These are phyloP conservation scores for Drosophila pachea DNA, from an alignment of 1,140 invertebrate genomes.

Conservation along the genomic window DNA sequence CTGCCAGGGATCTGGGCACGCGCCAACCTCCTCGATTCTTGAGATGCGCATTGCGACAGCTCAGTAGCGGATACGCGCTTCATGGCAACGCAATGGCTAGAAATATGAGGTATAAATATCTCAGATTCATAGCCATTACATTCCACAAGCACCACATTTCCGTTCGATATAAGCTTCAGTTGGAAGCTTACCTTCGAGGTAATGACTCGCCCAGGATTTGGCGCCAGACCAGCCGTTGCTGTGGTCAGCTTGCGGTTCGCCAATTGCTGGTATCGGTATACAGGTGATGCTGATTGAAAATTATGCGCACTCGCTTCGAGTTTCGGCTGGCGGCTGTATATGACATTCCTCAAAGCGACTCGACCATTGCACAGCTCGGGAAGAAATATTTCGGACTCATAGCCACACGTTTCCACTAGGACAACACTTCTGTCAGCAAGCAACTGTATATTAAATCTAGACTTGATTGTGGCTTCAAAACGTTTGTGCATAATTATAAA, in stretches of 20 bases:
- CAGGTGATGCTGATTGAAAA: not conserved
- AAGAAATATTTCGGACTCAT: constrained; percentile 51
- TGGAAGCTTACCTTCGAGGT: not conserved
- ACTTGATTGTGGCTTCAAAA: too few species aligned
- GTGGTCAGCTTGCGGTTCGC: constrained; percentile 13
- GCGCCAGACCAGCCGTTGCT: constrained; percentile 14
- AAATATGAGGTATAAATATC: constrained; percentile 47
- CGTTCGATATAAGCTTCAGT: constrained; percentile 43
- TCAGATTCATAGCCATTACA: constrained; percentile 49
- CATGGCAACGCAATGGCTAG: constrained; percentile 42
- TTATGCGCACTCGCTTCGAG: not conserved
- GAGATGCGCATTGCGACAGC: constrained; percentile 8
- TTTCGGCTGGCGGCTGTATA: constrained; percentile 20
- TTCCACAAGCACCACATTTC: constrained; percentile 49
- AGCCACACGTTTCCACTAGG: constrained; percentile 20
- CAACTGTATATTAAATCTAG: constrained; percentile 25
- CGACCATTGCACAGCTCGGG: constrained; percentile 22
- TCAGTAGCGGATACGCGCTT: constrained; percentile 34
- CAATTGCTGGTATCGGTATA: not conserved
- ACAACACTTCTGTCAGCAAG: constrained; percentile 35
- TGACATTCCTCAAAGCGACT: constrained; percentile 29
- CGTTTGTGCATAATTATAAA: constrained; percentile 1
- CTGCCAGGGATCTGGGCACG: not conserved
- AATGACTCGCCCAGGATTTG: not conserved
- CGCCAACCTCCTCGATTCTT: not conserved